Evolutionary conservation across 2,113 vertebrate genomes (phyloP), one percentile per base, ranked within the genome.

Genomic region (Rhabdornis inornatus): DNA sequence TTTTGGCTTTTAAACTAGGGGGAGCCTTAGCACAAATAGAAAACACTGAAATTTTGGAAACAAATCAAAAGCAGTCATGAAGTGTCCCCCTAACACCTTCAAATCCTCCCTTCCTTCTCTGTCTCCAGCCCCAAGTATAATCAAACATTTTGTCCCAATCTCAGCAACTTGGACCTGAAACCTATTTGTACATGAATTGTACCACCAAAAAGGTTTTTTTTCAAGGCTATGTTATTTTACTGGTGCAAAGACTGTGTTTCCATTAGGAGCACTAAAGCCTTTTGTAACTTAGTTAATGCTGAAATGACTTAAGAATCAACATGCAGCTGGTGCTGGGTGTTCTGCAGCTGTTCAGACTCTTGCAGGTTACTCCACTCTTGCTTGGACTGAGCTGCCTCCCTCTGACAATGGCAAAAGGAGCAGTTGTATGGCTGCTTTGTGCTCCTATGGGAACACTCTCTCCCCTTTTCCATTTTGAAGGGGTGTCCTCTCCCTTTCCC

Each of bases 331-430:
- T 0, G 0, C 23, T 0, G 49, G 35, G 81, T 52, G 66, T 78
- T 93, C 0, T 82, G 94, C 89, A 95, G 96, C 94, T 91, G 92
- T 82, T 79, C 9, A 53, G 37, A 35, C 53, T 52, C 8, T 9
- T 80, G 78, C 87, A 97, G 89, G 94, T 96, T 95, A 23, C 55
- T 91, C 74, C 33, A 10, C 52, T 71, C 76, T 92, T 52, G 40
- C 69, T 89, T 56, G 61, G 60, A 10, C 60, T 9, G 80, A 86
- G 76, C 92, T 93, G 92, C 83, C 40, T 87, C 33, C 53, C 84
- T 66, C 42, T 87, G 76, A 94, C 76, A 90, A 53, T 72, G 61
- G 74, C 55, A 47, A 81, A 90, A 66, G 37, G 87, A 90, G 59
- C 90, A 56, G 37, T 60, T 64, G 40, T 64, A 13, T 24, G 35